A percentile compares a stretch with the other conserved stretches of the same genome.
These are phyloP conservation scores for Megalurothrips usitatus DNA, from an alignment of 2,888 invertebrate genomes.

Conservation along the genomic window DNA sequence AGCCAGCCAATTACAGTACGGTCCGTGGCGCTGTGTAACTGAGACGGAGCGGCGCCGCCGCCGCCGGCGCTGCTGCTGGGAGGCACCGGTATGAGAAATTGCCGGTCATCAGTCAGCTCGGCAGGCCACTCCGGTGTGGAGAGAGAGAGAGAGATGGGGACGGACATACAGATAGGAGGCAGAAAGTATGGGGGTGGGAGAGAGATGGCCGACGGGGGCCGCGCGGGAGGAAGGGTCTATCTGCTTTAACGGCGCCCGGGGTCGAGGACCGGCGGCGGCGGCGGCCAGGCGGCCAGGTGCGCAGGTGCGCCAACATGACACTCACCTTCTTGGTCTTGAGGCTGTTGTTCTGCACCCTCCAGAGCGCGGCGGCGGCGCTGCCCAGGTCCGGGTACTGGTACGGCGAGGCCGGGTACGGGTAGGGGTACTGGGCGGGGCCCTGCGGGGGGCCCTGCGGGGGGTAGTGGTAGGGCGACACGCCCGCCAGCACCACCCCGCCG, in stretches of 20 bases:
- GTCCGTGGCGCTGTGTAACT: too few species aligned
- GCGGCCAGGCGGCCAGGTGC: not conserved
- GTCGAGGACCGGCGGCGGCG: not conserved
- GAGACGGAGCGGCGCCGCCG: too few species aligned
- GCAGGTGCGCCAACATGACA: not conserved
- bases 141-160: not conserved
- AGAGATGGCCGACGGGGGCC: not conserved
- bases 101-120: too few species aligned
- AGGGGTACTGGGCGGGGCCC: not conserved
- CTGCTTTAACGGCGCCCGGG: not conserved
- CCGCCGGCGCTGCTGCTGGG: too few species aligned
- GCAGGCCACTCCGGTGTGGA: too few species aligned
- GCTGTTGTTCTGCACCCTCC: constrained; percentile 10
- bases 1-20: too few species aligned
- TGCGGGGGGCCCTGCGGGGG: too few species aligned
- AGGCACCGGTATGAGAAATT: too few species aligned
- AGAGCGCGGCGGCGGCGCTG: constrained; percentile 16
- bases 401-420: not conserved
- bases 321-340: constrained; percentile 22
- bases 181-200: not conserved
- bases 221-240: not conserved
- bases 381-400: not conserved
- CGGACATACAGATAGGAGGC: not conserved
- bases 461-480: not conserved
- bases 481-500: not conserved